These are phyloP conservation scores for Atopsyche davidsoni DNA, from an alignment of 1,140 invertebrate genomes.

Conservation along the genomic window DNA sequence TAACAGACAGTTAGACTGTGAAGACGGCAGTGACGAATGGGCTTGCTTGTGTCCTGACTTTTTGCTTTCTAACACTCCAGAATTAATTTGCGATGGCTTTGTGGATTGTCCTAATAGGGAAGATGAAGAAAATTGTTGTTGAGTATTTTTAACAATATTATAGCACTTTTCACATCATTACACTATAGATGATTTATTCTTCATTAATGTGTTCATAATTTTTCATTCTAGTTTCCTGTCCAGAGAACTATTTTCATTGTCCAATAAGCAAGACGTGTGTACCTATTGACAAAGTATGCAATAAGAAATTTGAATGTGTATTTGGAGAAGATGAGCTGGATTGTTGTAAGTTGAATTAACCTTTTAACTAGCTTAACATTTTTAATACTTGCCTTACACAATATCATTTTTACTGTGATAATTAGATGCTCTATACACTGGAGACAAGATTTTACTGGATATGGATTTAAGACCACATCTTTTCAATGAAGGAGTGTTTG, in stretches of 20 bases:
- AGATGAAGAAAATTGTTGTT: constrained; percentile 71
- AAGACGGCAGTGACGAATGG: constrained; percentile 74
- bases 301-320: constrained; percentile 54
- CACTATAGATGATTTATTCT: not conserved
- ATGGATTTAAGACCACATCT: constrained; percentile 52
- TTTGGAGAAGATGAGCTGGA: constrained; percentile 67
- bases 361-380: constrained; percentile 3
- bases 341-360: constrained; percentile 52
- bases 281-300: constrained; percentile 52
- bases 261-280: constrained; percentile 54
- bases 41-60: constrained; percentile 68
- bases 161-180: too few species aligned
- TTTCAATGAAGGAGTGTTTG: constrained; percentile 54
- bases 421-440: constrained; percentile 61
- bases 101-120: constrained; percentile 67
- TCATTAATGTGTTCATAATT: constrained; percentile 1
- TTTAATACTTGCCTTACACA: constrained; percentile 5
- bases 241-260: constrained; percentile 52
- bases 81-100: constrained; percentile 70
- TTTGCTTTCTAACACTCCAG: constrained; percentile 46
- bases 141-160: constrained; percentile 28
- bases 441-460: constrained; percentile 51
- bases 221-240: constrained; percentile 50
- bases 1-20: constrained; percentile 66
- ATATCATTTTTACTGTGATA: constrained; percentile 32